Evolutionary conservation across 1,140 invertebrate genomes (phyloP).

Genomic region (Dinoponera quadriceps): DNA sequence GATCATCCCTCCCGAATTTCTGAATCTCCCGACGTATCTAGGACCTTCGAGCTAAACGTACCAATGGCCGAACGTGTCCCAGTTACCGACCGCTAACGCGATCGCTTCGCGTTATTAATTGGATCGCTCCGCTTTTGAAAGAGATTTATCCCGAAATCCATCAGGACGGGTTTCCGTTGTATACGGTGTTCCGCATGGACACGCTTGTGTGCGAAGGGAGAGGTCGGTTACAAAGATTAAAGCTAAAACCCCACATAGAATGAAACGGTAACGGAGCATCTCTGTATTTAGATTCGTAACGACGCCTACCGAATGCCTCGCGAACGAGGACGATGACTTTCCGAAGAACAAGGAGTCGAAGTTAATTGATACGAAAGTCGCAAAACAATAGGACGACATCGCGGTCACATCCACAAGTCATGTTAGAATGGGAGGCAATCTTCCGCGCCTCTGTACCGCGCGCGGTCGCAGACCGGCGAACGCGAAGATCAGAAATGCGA

Average conservation of each 20-base stretch:
- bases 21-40: background rate
- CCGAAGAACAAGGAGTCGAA: too few relatives aligned
- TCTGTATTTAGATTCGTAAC: too few relatives aligned
- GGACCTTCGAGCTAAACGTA: background rate
- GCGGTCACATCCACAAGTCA: too few relatives aligned
- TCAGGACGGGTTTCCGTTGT: background rate
- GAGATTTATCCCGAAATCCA: background rate
- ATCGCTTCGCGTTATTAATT: constrained; percentile 26
- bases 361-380: too few relatives aligned
- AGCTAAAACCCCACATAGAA: too few relatives aligned
- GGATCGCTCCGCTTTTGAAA: constrained; percentile 9
- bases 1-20: constrained; percentile 43
- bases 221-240: background rate
- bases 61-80: background rate
- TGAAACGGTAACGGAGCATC: too few relatives aligned
- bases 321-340: too few relatives aligned
- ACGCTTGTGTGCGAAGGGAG: background rate
- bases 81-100: background rate
- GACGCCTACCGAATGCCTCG: too few relatives aligned
- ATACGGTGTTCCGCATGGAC: background rate
- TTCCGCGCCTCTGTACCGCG: too few relatives aligned
- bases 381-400: too few relatives aligned
- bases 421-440: too few relatives aligned
- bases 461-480: background rate
- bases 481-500: background rate